Percentiles rank a stretch among this genome's conserved stretches.
Evolutionary conservation across 1,140 invertebrate genomes (phyloP).

Genomic region (Brachionus angularis): DNA sequence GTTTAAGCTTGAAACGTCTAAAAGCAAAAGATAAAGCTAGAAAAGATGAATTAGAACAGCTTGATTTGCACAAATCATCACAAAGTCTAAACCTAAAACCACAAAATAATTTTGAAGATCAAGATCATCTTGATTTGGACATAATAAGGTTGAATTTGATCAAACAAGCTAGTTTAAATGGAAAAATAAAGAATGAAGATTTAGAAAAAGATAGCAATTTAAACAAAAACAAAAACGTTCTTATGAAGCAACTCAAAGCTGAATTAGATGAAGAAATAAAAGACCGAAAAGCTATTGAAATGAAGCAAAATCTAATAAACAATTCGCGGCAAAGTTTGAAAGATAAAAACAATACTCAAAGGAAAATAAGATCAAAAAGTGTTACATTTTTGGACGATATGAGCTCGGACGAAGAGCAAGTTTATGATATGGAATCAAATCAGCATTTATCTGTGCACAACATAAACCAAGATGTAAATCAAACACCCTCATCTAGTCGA

Average conservation of each 20-base stretch:
- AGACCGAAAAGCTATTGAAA: neutral
- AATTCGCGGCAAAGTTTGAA: neutral
- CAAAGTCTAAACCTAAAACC: neutral
- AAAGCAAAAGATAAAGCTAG: conserved; percentile 38
- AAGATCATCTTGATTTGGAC: neutral
- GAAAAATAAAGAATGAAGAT: conserved; percentile 28
- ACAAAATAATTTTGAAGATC: too few relatives aligned
- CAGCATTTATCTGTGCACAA: conserved; percentile 4
- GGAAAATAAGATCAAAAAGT: conserved; percentile 30
- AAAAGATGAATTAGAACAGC: neutral
- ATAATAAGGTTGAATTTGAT: neutral
- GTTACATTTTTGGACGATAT: conserved; percentile 41
- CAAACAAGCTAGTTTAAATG: neutral
- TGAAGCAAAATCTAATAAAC: neutral
- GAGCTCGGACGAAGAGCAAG: neutral
- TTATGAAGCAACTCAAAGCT: conserved; percentile 8
- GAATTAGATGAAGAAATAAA: conserved; percentile 42
- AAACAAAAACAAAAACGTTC: neutral
- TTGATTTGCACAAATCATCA: neutral
- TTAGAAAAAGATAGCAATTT: conserved; percentile 3
- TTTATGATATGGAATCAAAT: neutral
- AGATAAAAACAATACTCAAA: neutral
- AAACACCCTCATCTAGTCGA: neutral
- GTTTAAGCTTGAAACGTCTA: neutral
- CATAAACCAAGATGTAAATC: neutral